Conservation (phyloP, 2,113 vertebrate species). For the Phaethornis superciliosus region DNA sequence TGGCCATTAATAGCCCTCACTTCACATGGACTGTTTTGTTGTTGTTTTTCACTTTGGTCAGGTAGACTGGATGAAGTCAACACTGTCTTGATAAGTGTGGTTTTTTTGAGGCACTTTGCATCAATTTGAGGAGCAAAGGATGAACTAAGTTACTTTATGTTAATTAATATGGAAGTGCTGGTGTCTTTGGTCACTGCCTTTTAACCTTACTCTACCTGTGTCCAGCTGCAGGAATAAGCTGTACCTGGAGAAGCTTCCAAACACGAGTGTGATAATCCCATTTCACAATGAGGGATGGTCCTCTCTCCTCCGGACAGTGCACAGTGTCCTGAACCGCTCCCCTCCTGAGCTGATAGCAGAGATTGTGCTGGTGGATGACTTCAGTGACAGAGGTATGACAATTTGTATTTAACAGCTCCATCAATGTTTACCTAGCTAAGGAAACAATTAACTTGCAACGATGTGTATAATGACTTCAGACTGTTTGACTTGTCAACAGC, state of each 20-base stretch:
- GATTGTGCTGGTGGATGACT: conserved; percentile 96
- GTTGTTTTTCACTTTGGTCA: background rate
- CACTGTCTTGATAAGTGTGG: background rate
- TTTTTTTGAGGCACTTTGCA: background rate
- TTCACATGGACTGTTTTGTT: background rate
- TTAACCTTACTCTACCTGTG: conserved; percentile 12
- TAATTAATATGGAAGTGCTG: background rate
- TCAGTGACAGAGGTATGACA: conserved; percentile 92
- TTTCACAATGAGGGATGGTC: conserved; percentile 99
- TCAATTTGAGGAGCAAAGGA: background rate
- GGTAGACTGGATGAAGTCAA: background rate
- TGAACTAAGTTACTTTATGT: background rate
- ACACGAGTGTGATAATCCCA: conserved; percentile 94
- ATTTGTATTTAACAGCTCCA: background rate
- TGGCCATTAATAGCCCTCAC: background rate
- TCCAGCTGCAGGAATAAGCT: conserved; percentile 91
- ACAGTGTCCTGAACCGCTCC: conserved; percentile 96
- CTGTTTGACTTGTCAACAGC: background rate
- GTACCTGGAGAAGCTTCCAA: conserved; percentile 91
- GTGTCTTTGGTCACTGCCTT: background rate
- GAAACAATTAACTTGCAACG: background rate
- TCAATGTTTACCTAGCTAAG: background rate
- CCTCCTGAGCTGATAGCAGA: conserved; percentile 90
- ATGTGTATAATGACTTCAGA: background rate
- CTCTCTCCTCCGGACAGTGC: conserved; percentile 92